phyloP scores from a whole-genome alignment of 2,888 invertebrate genomes.

The Heteromyza rotundicornis region DNA sequence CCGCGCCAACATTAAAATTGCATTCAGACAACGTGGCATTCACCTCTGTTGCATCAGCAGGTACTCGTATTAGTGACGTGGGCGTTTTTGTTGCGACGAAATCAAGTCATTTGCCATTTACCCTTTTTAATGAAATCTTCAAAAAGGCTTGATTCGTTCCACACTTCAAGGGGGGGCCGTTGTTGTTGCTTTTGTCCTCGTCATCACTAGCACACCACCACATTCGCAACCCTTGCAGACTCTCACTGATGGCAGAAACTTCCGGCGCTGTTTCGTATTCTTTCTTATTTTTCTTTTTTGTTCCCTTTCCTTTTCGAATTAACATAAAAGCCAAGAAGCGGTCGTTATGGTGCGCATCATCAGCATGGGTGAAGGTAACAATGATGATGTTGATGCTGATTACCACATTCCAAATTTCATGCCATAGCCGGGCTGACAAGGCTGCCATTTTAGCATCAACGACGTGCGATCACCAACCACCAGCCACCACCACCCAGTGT shows the following conservation, averaged over 20 bases:
- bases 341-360: neutral
- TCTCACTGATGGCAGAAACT: neutral
- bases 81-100: neutral
- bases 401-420: neutral
- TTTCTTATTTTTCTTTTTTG: too few species aligned
- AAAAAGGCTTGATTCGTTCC: too few species aligned
- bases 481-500: too few species aligned
- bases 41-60: neutral
- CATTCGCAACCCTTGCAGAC: neutral
- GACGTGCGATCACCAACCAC: too few species aligned
- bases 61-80: too few species aligned
- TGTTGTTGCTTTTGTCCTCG: too few species aligned
- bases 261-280: neutral
- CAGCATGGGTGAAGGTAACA: neutral
- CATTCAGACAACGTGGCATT: too few species aligned
- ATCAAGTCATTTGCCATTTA: conserved; percentile 7
- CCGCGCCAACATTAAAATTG: too few species aligned
- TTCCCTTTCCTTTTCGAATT: neutral
- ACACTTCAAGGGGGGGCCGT: too few species aligned
- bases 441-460: too few species aligned
- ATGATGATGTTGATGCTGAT: neutral
- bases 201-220: neutral
- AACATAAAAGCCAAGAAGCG: neutral
- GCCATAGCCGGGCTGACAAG: too few species aligned
- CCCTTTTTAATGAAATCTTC: conserved; percentile 6